Percentiles rank a stretch among this genome's conserved stretches.
Evolutionary conservation across 2,888 invertebrate genomes (phyloP).

Genomic region (Leucania comma): DNA sequence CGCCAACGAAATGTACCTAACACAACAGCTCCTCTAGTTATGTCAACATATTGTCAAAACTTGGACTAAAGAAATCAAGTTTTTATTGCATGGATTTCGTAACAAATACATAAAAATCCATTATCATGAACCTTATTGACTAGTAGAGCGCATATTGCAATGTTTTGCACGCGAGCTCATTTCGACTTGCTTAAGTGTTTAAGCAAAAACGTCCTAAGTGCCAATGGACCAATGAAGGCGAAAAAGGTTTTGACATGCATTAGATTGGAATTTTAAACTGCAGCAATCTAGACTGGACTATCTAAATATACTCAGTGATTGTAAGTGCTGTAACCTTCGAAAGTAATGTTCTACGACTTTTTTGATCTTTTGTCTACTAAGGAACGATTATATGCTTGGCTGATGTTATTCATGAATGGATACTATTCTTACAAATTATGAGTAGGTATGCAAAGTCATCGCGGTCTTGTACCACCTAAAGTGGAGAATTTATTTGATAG

Average conservation of each 20-base stretch:
- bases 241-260: slow-evolving; percentile 38
- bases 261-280: slow-evolving; percentile 28
- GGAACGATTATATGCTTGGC: neutral
- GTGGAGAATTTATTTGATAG: too few relatives aligned
- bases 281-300: slow-evolving; percentile 29
- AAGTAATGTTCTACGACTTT: neutral
- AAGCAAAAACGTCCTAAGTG: slow-evolving; percentile 31
- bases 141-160: slow-evolving; percentile 61
- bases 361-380: neutral
- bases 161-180: slow-evolving; percentile 52
- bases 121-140: slow-evolving; percentile 58
- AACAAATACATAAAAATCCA: slow-evolving; percentile 54
- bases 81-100: slow-evolving; percentile 49
- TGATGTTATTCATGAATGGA: neutral
- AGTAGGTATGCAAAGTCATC: too few relatives aligned
- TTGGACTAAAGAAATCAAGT: slow-evolving; percentile 15
- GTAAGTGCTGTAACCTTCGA: slow-evolving; percentile 18
- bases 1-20: neutral
- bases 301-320: neutral
- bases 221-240: slow-evolving; percentile 27
- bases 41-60: slow-evolving; percentile 13
- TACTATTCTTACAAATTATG: neutral
- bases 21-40: neutral
- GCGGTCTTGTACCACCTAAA: too few relatives aligned
- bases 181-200: slow-evolving; percentile 47